These are phyloP conservation scores for Scarus forsteni DNA, from an alignment of 2,797 vertebrate genomes.

Conservation along the genomic window DNA sequence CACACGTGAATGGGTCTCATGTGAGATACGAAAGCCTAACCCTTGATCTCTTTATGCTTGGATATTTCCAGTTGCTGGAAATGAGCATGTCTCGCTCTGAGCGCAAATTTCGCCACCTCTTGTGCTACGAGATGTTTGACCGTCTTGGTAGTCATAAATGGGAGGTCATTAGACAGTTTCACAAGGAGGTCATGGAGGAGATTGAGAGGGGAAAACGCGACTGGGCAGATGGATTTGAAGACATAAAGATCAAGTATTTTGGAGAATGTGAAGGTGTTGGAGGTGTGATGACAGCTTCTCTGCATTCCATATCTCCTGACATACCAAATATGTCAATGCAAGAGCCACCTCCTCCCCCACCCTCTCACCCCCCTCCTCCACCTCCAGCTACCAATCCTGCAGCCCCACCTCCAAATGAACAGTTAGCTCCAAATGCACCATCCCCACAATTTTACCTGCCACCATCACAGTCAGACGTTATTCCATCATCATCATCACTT, in stretches of 20 bases:
- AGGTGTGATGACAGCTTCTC: conserved; percentile 74
- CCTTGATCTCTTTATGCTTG: conserved; percentile 98
- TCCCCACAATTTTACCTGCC: conserved; percentile 23
- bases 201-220: conserved; percentile 88
- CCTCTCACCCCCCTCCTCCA: conserved; percentile 71
- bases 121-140: conserved; percentile 99
- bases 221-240: conserved; percentile 94
- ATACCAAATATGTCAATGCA: conserved; percentile 43
- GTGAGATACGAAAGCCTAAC: conserved; percentile 91
- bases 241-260: conserved; percentile 92
- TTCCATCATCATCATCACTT: conserved; percentile 24
- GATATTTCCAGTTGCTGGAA: conserved; percentile 97
- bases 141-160: conserved; percentile 92
- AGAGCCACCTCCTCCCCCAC: conserved; percentile 59
- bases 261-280: conserved; percentile 79
- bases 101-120: conserved; percentile 94
- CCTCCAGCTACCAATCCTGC: conserved; percentile 44
- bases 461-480: conserved; percentile 21
- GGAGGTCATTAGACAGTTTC: conserved; percentile 92
- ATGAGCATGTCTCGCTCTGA: conserved; percentile 94
- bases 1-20: conserved; percentile 87
- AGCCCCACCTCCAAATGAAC: conserved; percentile 34
- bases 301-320: conserved; percentile 75
- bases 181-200: conserved; percentile 90
- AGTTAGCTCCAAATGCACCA: conserved; percentile 19